These are phyloP conservation scores for Acrobasis repandana DNA, from an alignment of 2,888 invertebrate genomes.

Conservation along the genomic window DNA sequence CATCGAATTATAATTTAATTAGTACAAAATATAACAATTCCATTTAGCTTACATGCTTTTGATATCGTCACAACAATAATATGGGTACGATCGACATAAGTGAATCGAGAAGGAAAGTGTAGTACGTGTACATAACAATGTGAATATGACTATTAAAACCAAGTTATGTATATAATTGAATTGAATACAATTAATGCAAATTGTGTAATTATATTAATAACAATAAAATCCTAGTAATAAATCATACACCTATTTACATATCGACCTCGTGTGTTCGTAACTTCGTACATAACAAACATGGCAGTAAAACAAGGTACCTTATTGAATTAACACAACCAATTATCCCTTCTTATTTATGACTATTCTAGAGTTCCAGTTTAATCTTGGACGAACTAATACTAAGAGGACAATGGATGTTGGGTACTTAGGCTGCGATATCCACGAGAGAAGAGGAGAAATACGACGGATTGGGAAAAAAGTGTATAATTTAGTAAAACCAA, in stretches of 20 bases:
- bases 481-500: too few relatives aligned
- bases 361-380: neutral
- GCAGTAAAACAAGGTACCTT: slow-evolving; percentile 6
- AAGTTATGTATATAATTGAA: neutral
- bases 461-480: too few relatives aligned
- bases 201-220: slow-evolving; percentile 2
- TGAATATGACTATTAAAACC: neutral
- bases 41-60: slow-evolving; percentile 59
- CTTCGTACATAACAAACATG: slow-evolving; percentile 9
- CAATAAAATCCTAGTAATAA: neutral
- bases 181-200: neutral
- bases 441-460: too few relatives aligned
- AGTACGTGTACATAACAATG: neutral
- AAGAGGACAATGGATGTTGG: too few relatives aligned
- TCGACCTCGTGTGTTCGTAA: neutral
- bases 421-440: too few relatives aligned
- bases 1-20: slow-evolving; percentile 61
- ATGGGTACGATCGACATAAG: slow-evolving; percentile 26
- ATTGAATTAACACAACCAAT: slow-evolving; percentile 7
- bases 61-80: slow-evolving; percentile 47
- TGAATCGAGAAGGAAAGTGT: slow-evolving; percentile 13
- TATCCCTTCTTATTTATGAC: neutral
- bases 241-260: slow-evolving; percentile 1
- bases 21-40: slow-evolving; percentile 74
- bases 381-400: too few relatives aligned